Evolutionary conservation across 2,888 invertebrate genomes (phyloP), one percentile per base, ranked within the genome.

Genomic region (Drosophila antonietae): DNA sequence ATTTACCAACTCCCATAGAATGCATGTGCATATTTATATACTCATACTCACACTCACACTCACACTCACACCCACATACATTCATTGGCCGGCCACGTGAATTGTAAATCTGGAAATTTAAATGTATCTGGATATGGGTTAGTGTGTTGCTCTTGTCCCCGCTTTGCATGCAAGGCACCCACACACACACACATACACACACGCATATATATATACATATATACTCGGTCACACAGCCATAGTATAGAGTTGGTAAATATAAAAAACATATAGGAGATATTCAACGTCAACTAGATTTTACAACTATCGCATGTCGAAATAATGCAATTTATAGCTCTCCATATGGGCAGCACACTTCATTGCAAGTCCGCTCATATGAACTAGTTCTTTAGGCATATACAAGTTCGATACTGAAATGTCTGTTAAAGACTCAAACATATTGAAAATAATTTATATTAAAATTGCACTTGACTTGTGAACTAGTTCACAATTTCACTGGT

Each of bases 1-100:
- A 73, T 78, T 78, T 78, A 31, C 75, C 53, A 43, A 55, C 67
- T 59, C 44, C 43, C 57, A 63, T 58, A 59, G 51, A 66, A 74
- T 68, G 83, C 83, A 85, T 80, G 83, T 71, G 79, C 64, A 76
- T 67, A 78, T 63, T 64, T 66, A 44, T 62, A 46, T 58, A 51
- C 55, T 2, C 60, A 37, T 33, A 37, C 52, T 5, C 43, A 20
- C 60, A 35, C 39, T 23, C 37, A 15, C 28, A 39, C 12, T 37
- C 20, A 44, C 1, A 49, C 39, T 23, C 37, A 15, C 28, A 39
- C 12, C 41, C 20, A 44, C 1, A 49, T n/a, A 31, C 52, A 70
- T 73, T 72, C 76, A 81, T 79, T 86, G 79, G 70, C 70, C 65
- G 57, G 51, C 51, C 61, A 55, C 53, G 59, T 75, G 46, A 39